Evolutionary conservation across 2,888 invertebrate species (phyloP).

Genomic region (Lissonota sp.): DNA sequence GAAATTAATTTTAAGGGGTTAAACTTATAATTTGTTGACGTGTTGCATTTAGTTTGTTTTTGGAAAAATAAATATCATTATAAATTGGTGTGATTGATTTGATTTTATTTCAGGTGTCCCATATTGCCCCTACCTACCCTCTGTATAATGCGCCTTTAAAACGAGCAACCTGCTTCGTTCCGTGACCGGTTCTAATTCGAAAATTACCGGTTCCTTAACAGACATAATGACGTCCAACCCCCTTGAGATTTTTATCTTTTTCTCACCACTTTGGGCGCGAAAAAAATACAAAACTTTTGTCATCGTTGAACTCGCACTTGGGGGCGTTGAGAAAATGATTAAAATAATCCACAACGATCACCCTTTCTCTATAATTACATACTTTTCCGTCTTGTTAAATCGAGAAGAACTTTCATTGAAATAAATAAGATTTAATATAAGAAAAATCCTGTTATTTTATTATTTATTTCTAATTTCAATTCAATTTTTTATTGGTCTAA

Average conservation of each 20-base stretch:
- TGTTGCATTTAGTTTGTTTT: too few species aligned
- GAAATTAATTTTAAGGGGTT: too few species aligned
- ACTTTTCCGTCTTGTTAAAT: neutral
- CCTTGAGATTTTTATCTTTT: constrained; percentile 68
- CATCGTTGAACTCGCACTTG: constrained; percentile 14
- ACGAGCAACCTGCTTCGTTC: constrained; percentile 57
- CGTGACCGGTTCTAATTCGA: constrained; percentile 78
- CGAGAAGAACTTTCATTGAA: neutral
- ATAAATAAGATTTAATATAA: too few species aligned
- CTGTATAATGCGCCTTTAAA: constrained; percentile 52
- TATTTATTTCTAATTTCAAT: too few species aligned
- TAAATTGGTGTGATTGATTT: too few species aligned
- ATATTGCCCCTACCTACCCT: too few species aligned
- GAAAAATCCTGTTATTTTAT: too few species aligned
- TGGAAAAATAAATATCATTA: too few species aligned
- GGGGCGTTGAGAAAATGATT: neutral
- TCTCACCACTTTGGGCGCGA: constrained; percentile 22
- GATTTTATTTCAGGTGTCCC: too few species aligned
- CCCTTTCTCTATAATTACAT: neutral
- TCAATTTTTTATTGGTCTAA: too few species aligned
- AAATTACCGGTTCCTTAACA: constrained; percentile 79
- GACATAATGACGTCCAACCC: constrained; percentile 71
- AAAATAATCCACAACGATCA: constrained; percentile 1
- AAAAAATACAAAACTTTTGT: constrained; percentile 30
- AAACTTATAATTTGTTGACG: too few species aligned